Percentiles rank a stretch among this genome's conserved stretches.
Evolutionary conservation across 2,113 vertebrate species (phyloP).

Genomic region (Tichodroma muraria): DNA sequence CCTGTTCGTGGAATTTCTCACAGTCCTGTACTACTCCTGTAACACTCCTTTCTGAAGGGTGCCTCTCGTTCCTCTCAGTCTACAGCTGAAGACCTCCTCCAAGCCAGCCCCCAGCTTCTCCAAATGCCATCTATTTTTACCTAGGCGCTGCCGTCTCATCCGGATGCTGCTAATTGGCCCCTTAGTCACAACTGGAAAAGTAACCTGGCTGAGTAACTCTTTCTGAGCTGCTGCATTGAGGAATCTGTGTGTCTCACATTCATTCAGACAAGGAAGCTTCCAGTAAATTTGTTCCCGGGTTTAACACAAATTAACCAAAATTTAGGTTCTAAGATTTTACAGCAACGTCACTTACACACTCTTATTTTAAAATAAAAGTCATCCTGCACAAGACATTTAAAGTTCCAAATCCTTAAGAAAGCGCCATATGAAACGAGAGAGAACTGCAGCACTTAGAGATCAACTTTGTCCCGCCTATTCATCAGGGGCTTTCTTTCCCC

Average conservation of each 20-base stretch:
- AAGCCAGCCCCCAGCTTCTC: conserved; percentile 26
- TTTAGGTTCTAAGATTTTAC: not conserved
- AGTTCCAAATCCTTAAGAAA: not conserved
- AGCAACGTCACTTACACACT: not conserved
- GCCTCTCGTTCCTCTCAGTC: not conserved
- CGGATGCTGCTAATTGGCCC: conserved; percentile 54
- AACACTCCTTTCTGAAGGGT: not conserved
- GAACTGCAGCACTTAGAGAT: not conserved
- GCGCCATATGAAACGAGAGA: not conserved
- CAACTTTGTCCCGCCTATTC: not conserved
- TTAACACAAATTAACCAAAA: not conserved
- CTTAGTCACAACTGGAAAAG: conserved; percentile 64
- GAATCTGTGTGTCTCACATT: not conserved
- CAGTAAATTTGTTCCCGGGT: not conserved
- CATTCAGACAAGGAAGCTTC: not conserved
- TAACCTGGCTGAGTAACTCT: conserved; percentile 30
- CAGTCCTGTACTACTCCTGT: not conserved
- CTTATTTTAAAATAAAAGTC: not conserved
- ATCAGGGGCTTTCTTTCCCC: not conserved
- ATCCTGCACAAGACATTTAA: not conserved
- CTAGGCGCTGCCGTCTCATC: conserved; percentile 1
- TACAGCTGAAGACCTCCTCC: conserved; percentile 13
- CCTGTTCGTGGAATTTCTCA: not conserved
- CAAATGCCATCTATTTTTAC: conserved; percentile 65
- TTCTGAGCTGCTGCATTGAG: not conserved